Evolutionary conservation across 2,113 vertebrate genomes (phyloP).

Genomic region (Hippopotamus amphibius): DNA sequence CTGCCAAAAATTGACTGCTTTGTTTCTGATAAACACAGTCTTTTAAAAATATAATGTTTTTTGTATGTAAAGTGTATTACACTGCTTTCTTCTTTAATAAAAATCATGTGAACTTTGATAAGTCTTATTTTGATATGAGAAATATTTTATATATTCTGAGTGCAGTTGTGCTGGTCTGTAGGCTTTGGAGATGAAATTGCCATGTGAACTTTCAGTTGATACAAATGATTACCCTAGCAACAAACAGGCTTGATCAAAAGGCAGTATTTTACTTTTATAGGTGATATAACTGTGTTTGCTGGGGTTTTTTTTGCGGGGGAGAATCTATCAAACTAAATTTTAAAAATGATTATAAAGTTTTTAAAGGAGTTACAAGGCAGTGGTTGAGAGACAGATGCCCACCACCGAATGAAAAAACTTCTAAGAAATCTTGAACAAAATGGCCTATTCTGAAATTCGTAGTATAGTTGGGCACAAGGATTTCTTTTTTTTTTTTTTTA

Average conservation of each 20-base stretch:
- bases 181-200: not conserved
- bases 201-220: not conserved
- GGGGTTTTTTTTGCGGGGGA: fast-evolving
- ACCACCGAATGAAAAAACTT: not conserved
- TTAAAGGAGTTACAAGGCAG: not conserved
- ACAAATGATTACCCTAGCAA: not conserved
- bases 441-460: conserved; percentile 14
- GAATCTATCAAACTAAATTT: not conserved
- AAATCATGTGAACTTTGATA: not conserved
- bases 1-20: not conserved
- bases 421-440: conserved; percentile 18
- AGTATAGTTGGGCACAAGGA: not conserved
- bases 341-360: not conserved
- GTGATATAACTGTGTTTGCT: not conserved
- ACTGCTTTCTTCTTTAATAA: not conserved
- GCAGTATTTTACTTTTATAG: not conserved
- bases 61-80: not conserved
- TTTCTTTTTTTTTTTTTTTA: not conserved
- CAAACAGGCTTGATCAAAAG: not conserved
- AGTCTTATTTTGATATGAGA: not conserved
- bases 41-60: not conserved
- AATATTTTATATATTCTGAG: not conserved
- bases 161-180: not conserved
- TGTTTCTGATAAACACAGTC: conserved; percentile 4
- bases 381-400: not conserved